Evolutionary conservation across 2,888 invertebrate species (phyloP), one percentile per base, ranked within the genome.

Genomic region (Yponomeuta plumbellus): DNA sequence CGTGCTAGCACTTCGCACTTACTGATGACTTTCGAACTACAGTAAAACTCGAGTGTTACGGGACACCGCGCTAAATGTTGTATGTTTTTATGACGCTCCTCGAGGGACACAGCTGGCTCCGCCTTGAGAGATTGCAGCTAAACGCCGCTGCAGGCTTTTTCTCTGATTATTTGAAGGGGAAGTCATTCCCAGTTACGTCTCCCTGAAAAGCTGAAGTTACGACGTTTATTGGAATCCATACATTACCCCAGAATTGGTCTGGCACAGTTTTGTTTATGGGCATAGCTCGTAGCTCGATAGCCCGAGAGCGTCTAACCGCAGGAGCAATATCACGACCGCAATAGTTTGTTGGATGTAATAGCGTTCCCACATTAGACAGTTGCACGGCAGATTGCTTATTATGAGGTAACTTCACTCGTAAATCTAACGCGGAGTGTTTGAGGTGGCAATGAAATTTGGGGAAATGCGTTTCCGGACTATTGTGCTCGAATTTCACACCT

Each of bases 401-500:
- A 85, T 83, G 81, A 83, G 81, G 79, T 78, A 86, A 86, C 84
- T 88, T 84, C 73, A 72, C 72, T 73, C 83, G 88, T 89, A 88
- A 90, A 88, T 89, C 81, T 73, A 74, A 69, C 71, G 72, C 70
- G 68, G 72, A 76, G 76, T 77, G 79, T 78, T 78, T 75, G 79
- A 76, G 76, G 75, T 73, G 76, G 44, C 78, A 68, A 74, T 81
- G 65, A 23, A 81, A 61, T 82, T 80, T 76, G 78, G 44, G 44
- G 74, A 75, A 78, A 74, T 72, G 75, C 73, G 72, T 74, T 74
- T 69, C 72, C 64, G 22, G 67, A 71, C 79, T 75, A 83, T 85
- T 85, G 84, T 84, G 71, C 71, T 73, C 70, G 76, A 84, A 86
- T 86, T 85, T 84, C 86, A 84, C 88, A 87, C 87, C 88, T 88